phyloP scores from a whole-genome alignment of 2,113 vertebrate species.

The Pomatorhinus ruficollis region DNA sequence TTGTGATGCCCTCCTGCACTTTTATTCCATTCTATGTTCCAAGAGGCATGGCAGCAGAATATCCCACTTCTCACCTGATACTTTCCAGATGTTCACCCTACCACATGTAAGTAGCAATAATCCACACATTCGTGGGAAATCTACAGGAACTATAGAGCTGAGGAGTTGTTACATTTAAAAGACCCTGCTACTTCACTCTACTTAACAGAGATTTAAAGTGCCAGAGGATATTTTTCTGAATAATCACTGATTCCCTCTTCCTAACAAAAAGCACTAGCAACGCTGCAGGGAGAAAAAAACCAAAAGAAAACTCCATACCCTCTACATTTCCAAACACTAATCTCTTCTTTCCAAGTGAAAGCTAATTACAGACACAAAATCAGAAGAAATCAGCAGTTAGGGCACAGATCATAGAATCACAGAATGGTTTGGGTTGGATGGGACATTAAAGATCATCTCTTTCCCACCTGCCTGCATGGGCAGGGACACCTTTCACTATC shows the following conservation, averaged over 20 bases:
- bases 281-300: background rate
- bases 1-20: background rate
- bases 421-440: background rate
- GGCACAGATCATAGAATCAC: background rate
- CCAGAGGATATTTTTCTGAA: background rate
- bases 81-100: background rate
- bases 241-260: background rate
- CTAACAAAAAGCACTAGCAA: background rate
- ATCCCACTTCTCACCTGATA: background rate
- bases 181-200: background rate
- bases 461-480: background rate
- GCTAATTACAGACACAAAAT: background rate
- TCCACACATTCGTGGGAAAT: background rate
- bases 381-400: background rate
- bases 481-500: background rate
- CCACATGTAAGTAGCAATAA: background rate
- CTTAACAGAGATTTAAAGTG: background rate
- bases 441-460: background rate
- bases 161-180: background rate
- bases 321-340: background rate
- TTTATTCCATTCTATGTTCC: background rate
- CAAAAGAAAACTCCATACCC: background rate
- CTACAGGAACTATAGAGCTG: background rate
- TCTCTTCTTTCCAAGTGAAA: background rate
- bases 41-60: background rate